These are phyloP conservation scores for Carassius auratus DNA, from an alignment of 2,113 vertebrate genomes.

Conservation along the genomic window DNA sequence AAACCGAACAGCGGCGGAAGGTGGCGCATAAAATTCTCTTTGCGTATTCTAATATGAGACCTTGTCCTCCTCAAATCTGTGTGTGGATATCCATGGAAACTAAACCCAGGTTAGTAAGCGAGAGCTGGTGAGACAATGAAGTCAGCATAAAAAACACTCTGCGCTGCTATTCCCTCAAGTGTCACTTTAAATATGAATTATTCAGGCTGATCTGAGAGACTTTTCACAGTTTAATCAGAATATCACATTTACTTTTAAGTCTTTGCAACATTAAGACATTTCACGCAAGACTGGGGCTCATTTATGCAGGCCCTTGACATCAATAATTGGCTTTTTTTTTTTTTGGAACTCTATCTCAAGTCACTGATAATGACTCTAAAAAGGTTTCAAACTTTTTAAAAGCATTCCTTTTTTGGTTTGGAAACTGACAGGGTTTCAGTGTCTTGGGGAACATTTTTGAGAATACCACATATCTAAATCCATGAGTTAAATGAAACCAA, in stretches of 20 bases:
- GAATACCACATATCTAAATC: constrained; percentile 19
- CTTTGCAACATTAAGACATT: constrained; percentile 49
- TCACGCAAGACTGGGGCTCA: constrained; percentile 53
- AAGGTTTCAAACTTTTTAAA: constrained; percentile 24
- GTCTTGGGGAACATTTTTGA: neutral
- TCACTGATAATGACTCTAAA: constrained; percentile 7
- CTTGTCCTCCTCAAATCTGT: neutral
- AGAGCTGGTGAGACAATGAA: constrained; percentile 27
- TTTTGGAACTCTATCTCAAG: constrained; percentile 37
- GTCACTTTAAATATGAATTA: constrained; percentile 47
- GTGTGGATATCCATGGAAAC: constrained; percentile 56
- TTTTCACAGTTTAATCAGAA: constrained; percentile 45
- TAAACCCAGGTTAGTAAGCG: constrained; percentile 24
- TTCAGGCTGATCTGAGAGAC: constrained; percentile 38
- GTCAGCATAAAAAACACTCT: constrained; percentile 28
- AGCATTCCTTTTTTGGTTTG: neutral
- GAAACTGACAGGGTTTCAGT: neutral
- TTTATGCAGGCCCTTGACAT: constrained; percentile 36
- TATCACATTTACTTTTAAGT: constrained; percentile 45
- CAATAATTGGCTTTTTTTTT: constrained; percentile 46
- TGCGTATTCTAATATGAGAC: neutral
- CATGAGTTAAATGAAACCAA: constrained; percentile 18
- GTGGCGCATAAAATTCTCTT: neutral
- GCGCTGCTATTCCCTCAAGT: constrained; percentile 11
- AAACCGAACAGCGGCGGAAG: neutral